Conservation (phyloP, 2,888 invertebrate genomes). For the Agonopterix alstromeriana region DNA sequence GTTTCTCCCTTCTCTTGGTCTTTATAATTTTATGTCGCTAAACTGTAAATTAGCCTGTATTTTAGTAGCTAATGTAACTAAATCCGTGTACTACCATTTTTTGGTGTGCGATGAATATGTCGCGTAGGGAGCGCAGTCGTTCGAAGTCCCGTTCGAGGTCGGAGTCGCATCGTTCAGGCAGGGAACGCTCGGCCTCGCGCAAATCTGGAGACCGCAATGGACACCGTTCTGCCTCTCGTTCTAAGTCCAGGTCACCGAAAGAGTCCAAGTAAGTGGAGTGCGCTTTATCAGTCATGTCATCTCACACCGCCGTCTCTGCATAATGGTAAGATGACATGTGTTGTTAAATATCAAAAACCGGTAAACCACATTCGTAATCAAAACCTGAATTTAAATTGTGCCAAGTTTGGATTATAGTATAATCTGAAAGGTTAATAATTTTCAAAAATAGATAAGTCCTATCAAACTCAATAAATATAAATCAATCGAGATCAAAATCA, state of each 20-base stretch:
- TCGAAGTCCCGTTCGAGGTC: constrained; percentile 53
- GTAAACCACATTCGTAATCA: too few relatives aligned
- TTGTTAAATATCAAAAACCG: too few relatives aligned
- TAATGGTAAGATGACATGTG: too few relatives aligned
- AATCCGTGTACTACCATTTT: constrained; percentile 5
- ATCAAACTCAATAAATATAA: too few relatives aligned
- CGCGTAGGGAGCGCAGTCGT: constrained; percentile 57
- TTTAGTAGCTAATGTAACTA: neutral
- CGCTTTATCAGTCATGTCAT: constrained; percentile 24
- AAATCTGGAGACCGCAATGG: constrained; percentile 40
- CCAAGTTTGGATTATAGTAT: too few relatives aligned
- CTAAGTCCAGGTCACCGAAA: constrained; percentile 71
- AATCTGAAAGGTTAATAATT: too few relatives aligned
- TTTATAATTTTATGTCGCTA: constrained; percentile 11
- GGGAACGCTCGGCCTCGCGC: constrained; percentile 29
- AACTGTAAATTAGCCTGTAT: neutral
- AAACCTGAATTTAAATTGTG: too few relatives aligned
- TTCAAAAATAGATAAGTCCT: too few relatives aligned
- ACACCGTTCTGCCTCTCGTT: constrained; percentile 37
- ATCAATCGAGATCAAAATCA: too few relatives aligned
- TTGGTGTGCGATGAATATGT: constrained; percentile 9
- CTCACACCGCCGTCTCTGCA: too few relatives aligned
- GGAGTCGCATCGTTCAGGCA: constrained; percentile 34
- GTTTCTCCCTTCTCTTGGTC: too few relatives aligned
- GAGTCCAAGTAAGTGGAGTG: constrained; percentile 53